These are phyloP conservation scores for Syritta pipiens DNA, from an alignment of 2,888 invertebrate genomes.

Conservation along the genomic window DNA sequence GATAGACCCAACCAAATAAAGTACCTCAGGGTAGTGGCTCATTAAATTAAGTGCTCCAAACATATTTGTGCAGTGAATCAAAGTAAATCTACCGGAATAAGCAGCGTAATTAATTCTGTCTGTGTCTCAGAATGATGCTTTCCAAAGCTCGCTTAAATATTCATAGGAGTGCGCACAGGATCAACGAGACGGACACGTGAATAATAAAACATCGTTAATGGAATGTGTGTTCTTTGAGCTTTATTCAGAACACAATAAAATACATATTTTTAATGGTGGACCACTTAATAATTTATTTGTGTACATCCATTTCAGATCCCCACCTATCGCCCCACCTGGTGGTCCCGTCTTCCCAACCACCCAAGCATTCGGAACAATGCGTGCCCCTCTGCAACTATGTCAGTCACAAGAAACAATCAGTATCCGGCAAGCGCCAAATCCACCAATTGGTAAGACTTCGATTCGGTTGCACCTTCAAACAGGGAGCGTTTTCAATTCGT, in stretches of 20 bases:
- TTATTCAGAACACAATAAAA: too few relatives aligned
- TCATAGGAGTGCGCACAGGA: neutral
- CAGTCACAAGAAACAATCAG: constrained; percentile 76
- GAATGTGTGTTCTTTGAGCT: too few relatives aligned
- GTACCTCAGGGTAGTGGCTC: neutral
- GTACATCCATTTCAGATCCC: constrained; percentile 76
- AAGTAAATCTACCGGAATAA: too few relatives aligned
- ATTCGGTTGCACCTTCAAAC: neutral
- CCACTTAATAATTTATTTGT: too few relatives aligned
- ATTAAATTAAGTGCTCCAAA: constrained; percentile 5
- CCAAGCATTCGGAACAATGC: constrained; percentile 78
- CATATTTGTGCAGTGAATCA: neutral
- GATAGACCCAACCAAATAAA: too few relatives aligned
- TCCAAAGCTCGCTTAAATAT: neutral
- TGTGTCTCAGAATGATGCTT: neutral
- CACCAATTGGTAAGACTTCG: constrained; percentile 75
- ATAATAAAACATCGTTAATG: neutral
- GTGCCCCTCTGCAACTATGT: constrained; percentile 75
- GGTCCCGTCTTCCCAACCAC: constrained; percentile 76
- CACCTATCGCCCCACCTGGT: constrained; percentile 76
- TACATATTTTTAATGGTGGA: too few relatives aligned
- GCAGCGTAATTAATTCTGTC: neutral
- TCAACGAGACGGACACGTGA: neutral
- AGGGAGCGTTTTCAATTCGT: constrained; percentile 6
- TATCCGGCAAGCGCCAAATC: constrained; percentile 76